These are phyloP conservation scores for Microcebus tavaratra DNA, from an alignment of 2,113 vertebrate species.

Conservation along the genomic window DNA sequence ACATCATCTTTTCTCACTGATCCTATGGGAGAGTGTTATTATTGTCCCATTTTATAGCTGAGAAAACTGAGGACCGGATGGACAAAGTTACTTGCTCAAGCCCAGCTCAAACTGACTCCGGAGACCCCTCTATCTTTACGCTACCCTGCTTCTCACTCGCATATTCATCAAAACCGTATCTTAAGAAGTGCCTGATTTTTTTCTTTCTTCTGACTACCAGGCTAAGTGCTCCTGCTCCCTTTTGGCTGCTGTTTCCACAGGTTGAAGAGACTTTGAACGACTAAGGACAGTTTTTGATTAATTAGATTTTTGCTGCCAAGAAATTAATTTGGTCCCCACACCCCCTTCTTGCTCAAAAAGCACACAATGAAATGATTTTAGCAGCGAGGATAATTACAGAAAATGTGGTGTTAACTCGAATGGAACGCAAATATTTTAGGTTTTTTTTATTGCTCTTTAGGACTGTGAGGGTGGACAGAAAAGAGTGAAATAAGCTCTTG, in stretches of 20 bases:
- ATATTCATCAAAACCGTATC: background rate
- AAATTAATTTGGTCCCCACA: slow-evolving; percentile 80
- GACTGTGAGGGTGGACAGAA: background rate
- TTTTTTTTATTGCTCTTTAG: slow-evolving; percentile 53
- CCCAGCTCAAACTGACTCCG: background rate
- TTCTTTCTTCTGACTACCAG: background rate
- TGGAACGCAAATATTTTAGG: slow-evolving; percentile 70
- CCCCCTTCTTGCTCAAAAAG: slow-evolving; percentile 62
- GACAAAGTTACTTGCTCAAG: background rate
- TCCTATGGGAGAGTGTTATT: background rate
- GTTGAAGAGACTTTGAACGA: slow-evolving; percentile 75
- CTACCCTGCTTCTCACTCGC: background rate
- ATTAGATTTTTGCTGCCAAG: slow-evolving; percentile 85
- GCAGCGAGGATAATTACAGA: slow-evolving; percentile 81
- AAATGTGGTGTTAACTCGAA: slow-evolving; percentile 76
- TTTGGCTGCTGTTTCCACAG: slow-evolving; percentile 72
- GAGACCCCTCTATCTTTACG: background rate
- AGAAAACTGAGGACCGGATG: background rate
- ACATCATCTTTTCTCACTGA: background rate
- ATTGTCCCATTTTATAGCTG: background rate
- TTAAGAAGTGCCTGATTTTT: slow-evolving; percentile 66
- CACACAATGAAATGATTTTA: slow-evolving; percentile 78
- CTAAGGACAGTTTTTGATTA: slow-evolving; percentile 80
- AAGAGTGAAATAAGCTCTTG: background rate
- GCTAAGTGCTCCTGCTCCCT: slow-evolving; percentile 65